Evolutionary conservation across 2,888 invertebrate species (phyloP), one percentile per base, ranked within the genome.

Genomic region (Abrostola triplasia): DNA sequence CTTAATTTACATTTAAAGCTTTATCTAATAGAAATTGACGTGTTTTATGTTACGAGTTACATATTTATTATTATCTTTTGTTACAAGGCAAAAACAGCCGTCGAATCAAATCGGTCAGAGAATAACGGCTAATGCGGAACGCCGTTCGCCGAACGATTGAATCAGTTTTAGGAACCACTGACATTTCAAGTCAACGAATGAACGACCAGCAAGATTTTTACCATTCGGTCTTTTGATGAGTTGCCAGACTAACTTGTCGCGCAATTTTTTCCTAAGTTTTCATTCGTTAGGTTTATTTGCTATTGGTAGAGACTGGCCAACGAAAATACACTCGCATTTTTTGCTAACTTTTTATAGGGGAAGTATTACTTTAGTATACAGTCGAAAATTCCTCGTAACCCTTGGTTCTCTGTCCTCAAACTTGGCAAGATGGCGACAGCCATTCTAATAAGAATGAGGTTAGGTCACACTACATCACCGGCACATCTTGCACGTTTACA

Each of bases 11-110:
- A 53, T 68, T 59, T 57, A 53, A 13, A 49, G 65, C 63, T 42
- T 67, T 76, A 72, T 74, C 62, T 54, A 67, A 59, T 67, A 70
- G 57, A 79, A 80, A 62, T 74, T 72, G 73, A 56, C 51, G 71
- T 53, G 65, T 81, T 91, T 88, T 89, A 82, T 77, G 88, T 92
- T 82, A 91, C 68, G 71, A 86, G 84, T 87, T 82, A 78, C 87
- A 89, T 88, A 76, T 79, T 89, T 88, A 76, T 67, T 38, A 58
- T 51, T 42, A 77, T 56, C 58, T 51, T 69, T 70, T 65, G 56
- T 69, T 61, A 58, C 48, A 57, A 36, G n/a, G 40, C 55, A 42
- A 64, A 64, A 37, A 52, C 66, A 62, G 10, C 47, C 56, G 53
- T 58, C 51, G 50, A 59, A 48, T 48, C 41, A 10, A 36, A 11